Percentiles rank a stretch among this genome's conserved stretches.
phyloP scores from a whole-genome alignment of 2,888 invertebrate genomes.

The Chaetogeoica ovagalla region DNA sequence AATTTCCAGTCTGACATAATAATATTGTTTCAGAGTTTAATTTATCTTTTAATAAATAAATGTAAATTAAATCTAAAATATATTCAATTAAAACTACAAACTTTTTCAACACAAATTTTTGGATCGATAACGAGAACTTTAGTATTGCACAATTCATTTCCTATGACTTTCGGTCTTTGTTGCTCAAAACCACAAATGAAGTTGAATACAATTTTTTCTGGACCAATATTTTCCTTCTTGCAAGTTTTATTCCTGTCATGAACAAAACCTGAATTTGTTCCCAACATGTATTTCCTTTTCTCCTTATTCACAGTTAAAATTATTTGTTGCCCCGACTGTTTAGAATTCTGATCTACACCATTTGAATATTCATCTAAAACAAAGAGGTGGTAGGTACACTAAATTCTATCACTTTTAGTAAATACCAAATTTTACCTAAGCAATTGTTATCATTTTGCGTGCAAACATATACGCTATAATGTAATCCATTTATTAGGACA shows the following conservation, averaged over 20 bases:
- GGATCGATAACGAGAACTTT: conserved; percentile 18
- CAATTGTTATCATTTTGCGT: background rate
- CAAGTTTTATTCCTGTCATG: background rate
- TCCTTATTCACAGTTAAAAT: conserved; percentile 3
- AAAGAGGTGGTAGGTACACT: background rate
- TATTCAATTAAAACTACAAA: conserved; percentile 10
- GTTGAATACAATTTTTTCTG: background rate
- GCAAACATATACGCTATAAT: conserved; percentile 4
- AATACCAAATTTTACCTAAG: conserved; percentile 4
- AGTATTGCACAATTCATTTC: background rate
- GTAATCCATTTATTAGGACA: background rate
- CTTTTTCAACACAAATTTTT: conserved; percentile 20
- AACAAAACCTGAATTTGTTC: background rate
- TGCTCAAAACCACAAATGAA: conserved; percentile 22
- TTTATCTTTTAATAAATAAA: too few relatives aligned
- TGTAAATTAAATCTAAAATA: background rate
- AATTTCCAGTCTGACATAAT: too few relatives aligned
- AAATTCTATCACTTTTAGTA: background rate
- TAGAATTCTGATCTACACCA: background rate
- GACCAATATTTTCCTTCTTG: background rate
- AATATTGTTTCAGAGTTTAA: too few relatives aligned
- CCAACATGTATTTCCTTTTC: background rate
- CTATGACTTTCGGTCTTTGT: background rate
- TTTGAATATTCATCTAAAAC: background rate
- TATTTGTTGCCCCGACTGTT: background rate